phyloP scores from a whole-genome alignment of 2,797 vertebrate genomes.

The Sebastes wilsoni region DNA sequence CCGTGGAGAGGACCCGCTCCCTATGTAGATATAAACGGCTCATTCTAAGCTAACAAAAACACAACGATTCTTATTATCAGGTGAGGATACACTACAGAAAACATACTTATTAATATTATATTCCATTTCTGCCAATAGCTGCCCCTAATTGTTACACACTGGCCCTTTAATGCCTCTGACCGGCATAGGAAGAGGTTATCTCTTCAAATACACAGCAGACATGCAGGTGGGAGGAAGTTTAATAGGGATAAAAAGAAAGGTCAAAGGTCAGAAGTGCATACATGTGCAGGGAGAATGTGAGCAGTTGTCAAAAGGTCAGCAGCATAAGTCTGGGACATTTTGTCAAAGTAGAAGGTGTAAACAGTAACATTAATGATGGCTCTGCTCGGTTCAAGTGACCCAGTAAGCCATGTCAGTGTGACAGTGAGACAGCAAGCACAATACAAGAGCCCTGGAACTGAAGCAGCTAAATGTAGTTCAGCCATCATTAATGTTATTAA shows the following conservation, averaged over 20 bases:
- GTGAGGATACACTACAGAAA: too few relatives aligned
- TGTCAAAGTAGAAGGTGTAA: not conserved
- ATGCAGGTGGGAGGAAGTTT: constrained; percentile 43
- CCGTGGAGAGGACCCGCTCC: too few relatives aligned
- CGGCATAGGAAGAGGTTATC: not conserved
- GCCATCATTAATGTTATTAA: not conserved
- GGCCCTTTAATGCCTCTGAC: not conserved
- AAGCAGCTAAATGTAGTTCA: not conserved
- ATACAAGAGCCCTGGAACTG: not conserved
- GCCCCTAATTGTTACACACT: too few relatives aligned
- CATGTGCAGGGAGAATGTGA: constrained; percentile 40
- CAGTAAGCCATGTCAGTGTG: not conserved
- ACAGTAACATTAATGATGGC: not conserved
- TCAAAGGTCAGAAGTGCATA: constrained; percentile 45
- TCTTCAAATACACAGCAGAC: constrained; percentile 22
- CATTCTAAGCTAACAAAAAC: too few relatives aligned
- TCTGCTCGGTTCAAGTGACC: not conserved
- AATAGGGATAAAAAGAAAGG: constrained; percentile 55
- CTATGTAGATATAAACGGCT: too few relatives aligned
- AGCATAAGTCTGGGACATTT: not conserved
- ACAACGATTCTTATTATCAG: too few relatives aligned
- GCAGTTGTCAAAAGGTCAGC: constrained; percentile 8
- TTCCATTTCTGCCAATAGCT: too few relatives aligned
- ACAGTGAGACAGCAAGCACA: not conserved
- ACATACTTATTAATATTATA: too few relatives aligned